Evolutionary conservation across 2,797 vertebrate genomes (phyloP).

Genomic region (Triplophysa yarkandensis): DNA sequence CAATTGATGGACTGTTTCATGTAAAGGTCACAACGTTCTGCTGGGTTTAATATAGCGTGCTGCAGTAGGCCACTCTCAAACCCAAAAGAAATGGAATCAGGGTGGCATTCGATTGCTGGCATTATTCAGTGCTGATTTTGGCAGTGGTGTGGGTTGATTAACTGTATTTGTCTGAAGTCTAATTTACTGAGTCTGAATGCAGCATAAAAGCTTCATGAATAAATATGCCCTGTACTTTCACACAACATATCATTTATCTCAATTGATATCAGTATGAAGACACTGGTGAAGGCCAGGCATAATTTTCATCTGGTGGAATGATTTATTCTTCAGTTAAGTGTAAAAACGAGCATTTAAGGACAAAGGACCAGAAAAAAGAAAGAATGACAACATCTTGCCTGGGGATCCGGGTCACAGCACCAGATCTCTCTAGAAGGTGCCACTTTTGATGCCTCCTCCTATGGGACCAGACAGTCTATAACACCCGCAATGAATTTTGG

Average conservation of each 20-base stretch:
- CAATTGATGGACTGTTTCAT: conserved; percentile 20
- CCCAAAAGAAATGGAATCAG: conserved; percentile 2
- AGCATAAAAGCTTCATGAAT: conserved; percentile 31
- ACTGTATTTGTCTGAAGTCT: conserved; percentile 22
- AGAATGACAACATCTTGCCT: conserved; percentile 1
- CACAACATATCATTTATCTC: conserved; percentile 33
- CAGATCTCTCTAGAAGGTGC: neutral
- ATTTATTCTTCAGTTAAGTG: conserved; percentile 16
- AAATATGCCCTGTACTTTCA: conserved; percentile 39
- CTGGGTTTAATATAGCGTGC: neutral
- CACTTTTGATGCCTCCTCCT: conserved; percentile 4
- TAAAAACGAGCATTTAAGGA: conserved; percentile 11
- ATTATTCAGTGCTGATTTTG: conserved; percentile 10
- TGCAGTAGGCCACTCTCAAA: neutral
- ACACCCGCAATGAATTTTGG: conserved; percentile 13
- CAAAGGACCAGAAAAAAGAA: conserved; percentile 1
- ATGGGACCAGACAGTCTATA: neutral
- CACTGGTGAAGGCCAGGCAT: conserved; percentile 1
- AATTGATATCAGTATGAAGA: conserved; percentile 21
- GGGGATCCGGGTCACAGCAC: conserved; percentile 19
- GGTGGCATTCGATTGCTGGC: neutral
- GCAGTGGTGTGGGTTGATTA: conserved; percentile 23
- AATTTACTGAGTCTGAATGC: conserved; percentile 28
- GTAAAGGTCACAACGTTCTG: conserved; percentile 11
- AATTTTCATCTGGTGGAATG: conserved; percentile 29